Base-by-base conservation (phyloP, 2,888 invertebrate genomes). In the Noctua janthe region DNA sequence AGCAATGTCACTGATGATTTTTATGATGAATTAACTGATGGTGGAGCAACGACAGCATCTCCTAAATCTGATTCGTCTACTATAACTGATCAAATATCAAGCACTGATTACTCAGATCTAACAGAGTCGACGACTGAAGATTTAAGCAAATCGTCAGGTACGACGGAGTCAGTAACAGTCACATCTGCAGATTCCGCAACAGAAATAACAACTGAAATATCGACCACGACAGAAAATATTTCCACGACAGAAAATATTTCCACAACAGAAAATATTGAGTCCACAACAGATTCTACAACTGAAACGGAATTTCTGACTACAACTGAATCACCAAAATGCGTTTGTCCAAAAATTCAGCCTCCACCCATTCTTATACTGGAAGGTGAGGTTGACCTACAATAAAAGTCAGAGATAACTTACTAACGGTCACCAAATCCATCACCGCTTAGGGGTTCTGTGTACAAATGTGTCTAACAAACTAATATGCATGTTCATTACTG, bases 331-430 rank as follows among this genome's bases (percentile, higher is more conserved):
- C 93, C 94, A 85, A 93, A 94, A 92, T 95, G 93, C 87, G 90
- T 95, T 88, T 97, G 97, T 91, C 97, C 97, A 92, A 96, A 96
- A 93, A 90, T 97, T 93, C 94, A 92, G 93, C 95, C 95, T 94
- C 97, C 97, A 96, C 97, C 98, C 94, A 98, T 98, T 96, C 98
- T 98, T 92, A 98, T 98, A 94, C 97, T 98, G 94, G 98, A 98
- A 98, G 98, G 98, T 98, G 98, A 97, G 97, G 96, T 95, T 91
- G 91, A 93, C 93, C 90, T 94, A 93, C 91, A 93, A 91, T 94
- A 93, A 89, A 89, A 90, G 93, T 92, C 91, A 91, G 91, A 90
- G 91, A 93, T 96, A 96, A 96, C 94, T 91, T 92, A 96, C 96
- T 97, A 97, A 97, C 94, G 84, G 90, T 93, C 95, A 95, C 92